Evolutionary conservation across 2,888 invertebrate genomes (phyloP).

Genomic region (Metacarcinus magister): DNA sequence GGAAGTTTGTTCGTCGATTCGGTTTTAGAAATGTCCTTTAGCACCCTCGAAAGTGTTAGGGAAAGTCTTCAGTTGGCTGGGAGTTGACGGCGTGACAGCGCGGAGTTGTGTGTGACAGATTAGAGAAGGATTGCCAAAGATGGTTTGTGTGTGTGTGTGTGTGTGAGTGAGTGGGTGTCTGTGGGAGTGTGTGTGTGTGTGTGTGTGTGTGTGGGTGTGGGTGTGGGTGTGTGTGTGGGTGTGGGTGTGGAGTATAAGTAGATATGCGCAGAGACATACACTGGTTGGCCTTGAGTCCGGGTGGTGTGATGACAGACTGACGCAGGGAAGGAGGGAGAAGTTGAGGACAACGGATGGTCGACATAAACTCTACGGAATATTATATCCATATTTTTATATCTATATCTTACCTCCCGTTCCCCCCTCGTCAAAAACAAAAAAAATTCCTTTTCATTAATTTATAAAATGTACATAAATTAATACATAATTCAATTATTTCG

Average conservation of each 20-base stretch:
- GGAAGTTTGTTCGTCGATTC: background rate
- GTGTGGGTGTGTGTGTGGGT: no score
- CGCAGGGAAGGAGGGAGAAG: background rate
- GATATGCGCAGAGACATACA: background rate
- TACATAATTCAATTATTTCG: background rate
- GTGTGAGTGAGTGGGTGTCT: slow-evolving; percentile 47
- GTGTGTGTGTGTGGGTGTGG: slow-evolving; percentile 60
- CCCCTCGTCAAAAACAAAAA: background rate
- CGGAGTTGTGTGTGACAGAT: background rate
- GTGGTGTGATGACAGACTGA: background rate
- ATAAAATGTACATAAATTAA: background rate
- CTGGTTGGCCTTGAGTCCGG: background rate
- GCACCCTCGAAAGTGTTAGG: background rate
- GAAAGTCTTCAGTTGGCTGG: background rate
- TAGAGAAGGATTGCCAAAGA: background rate
- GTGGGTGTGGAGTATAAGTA: background rate
- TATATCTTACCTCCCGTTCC: background rate
- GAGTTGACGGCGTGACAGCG: background rate
- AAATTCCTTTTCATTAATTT: background rate
- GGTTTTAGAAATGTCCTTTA: background rate
- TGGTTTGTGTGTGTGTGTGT: slow-evolving; percentile 40
- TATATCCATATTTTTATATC: background rate
- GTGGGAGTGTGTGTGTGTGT: slow-evolving; percentile 59
- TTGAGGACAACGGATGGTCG: background rate
- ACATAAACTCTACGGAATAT: background rate